Conservation (phyloP, 1,140 invertebrate genomes). For the Daktulosphaira vitifoliae region DNA sequence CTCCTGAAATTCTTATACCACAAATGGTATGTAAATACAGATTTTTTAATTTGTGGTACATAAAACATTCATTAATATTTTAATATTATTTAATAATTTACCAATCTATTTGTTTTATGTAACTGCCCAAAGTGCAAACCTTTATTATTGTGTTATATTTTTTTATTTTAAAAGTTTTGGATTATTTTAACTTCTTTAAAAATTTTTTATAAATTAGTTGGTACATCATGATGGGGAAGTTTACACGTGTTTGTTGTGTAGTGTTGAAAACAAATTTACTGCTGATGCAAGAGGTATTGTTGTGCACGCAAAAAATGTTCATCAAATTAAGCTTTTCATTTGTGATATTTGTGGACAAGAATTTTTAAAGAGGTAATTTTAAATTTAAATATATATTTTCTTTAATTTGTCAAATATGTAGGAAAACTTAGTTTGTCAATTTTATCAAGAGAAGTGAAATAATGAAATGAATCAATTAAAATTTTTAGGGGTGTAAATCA, state of each 20-base stretch:
- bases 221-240: conserved; percentile 47
- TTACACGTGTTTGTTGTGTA: conserved; percentile 55
- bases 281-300: conserved; percentile 53
- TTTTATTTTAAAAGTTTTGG: conserved; percentile 13
- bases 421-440: too few species aligned
- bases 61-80: too few species aligned
- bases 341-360: conserved; percentile 61
- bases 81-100: too few species aligned
- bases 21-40: conserved; percentile 25
- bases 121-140: too few species aligned
- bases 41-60: not conserved
- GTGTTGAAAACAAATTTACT: conserved; percentile 44
- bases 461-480: too few species aligned
- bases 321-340: conserved; percentile 57
- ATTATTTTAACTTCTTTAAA: conserved; percentile 25
- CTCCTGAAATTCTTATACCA: conserved; percentile 27
- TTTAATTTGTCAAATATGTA: too few species aligned
- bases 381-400: not conserved
- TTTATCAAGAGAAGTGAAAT: too few species aligned
- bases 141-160: conserved; percentile 15
- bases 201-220: conserved; percentile 42
- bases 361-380: conserved; percentile 46
- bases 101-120: too few species aligned
- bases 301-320: conserved; percentile 51
- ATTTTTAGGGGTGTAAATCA: too few species aligned